These are phyloP conservation scores for Apostichopus japonicus DNA, from an alignment of 35 echinoderm and acorn worm species.

Conservation along the genomic window DNA sequence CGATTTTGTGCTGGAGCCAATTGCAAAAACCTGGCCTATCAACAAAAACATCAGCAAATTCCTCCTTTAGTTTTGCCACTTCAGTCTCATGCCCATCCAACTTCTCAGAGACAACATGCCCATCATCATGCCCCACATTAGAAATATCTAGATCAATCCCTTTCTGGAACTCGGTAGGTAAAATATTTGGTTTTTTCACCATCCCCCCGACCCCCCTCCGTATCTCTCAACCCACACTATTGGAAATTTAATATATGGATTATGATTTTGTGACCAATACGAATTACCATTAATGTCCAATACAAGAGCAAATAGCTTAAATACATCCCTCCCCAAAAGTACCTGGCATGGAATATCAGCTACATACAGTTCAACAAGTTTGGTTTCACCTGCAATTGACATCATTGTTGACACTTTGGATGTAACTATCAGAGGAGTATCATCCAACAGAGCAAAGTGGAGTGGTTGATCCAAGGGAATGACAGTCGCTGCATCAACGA, in stretches of 20 bases:
- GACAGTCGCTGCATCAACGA: neutral
- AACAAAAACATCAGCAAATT: slow-evolving; percentile 18
- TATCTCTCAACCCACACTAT: slow-evolving; percentile 31
- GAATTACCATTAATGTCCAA: slow-evolving; percentile 30
- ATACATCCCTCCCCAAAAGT: slow-evolving; percentile 32
- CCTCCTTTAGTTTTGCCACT: slow-evolving; percentile 7
- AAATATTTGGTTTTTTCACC: too few species aligned
- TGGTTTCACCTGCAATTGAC: slow-evolving; percentile 8
- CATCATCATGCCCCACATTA: neutral
- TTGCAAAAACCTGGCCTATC: slow-evolving; percentile 43
- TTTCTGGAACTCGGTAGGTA: neutral
- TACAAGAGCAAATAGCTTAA: slow-evolving; percentile 11
- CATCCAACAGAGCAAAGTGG: slow-evolving; percentile 5
- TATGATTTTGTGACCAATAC: slow-evolving; percentile 25
- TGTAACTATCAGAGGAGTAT: slow-evolving; percentile 13
- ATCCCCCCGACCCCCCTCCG: neutral
- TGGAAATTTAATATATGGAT: slow-evolving; percentile 25
- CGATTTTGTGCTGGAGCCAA: slow-evolving; percentile 29
- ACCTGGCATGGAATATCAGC: neutral
- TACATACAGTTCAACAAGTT: slow-evolving; percentile 25
- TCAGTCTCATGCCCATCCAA: slow-evolving; percentile 30
- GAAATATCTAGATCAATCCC: neutral
- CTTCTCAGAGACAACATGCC: too few species aligned
- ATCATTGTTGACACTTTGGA: neutral
- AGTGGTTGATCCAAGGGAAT: slow-evolving; percentile 10